Evolutionary conservation across 2,797 vertebrate genomes (phyloP).

Genomic region (Anguilla anguilla): DNA sequence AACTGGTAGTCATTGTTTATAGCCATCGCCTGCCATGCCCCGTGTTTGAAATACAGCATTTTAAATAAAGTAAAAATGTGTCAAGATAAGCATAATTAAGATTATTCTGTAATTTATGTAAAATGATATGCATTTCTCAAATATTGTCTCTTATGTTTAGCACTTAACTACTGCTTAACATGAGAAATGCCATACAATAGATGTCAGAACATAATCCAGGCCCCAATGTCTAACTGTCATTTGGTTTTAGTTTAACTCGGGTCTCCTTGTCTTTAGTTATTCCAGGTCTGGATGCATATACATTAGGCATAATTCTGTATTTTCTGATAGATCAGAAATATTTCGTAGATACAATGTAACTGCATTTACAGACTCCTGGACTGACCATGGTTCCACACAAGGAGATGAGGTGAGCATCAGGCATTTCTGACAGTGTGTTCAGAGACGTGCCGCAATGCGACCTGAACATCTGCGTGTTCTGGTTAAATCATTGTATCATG

Average conservation of each 20-base stretch:
- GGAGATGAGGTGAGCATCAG: constrained; percentile 57
- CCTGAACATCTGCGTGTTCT: background rate
- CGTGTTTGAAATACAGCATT: background rate
- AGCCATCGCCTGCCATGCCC: background rate
- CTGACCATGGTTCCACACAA: constrained; percentile 57
- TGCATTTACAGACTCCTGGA: constrained; percentile 63
- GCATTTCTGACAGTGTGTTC: background rate
- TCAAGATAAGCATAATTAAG: background rate
- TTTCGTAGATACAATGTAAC: background rate
- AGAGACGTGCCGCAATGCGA: too few relatives aligned
- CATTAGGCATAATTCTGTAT: background rate
- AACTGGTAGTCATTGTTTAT: background rate
- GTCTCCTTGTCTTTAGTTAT: background rate
- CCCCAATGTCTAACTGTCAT: background rate
- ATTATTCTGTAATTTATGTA: background rate
- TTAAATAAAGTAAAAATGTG: background rate
- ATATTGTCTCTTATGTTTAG: background rate
- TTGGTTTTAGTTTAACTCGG: background rate
- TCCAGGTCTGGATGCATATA: background rate
- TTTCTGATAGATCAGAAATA: background rate
- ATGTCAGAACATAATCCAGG: background rate
- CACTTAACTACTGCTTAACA: background rate
- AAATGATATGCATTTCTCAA: background rate
- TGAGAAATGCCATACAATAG: background rate
- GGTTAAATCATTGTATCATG: background rate